A percentile compares a stretch with the other conserved stretches of the same genome.
Conservation (phyloP, 2,888 invertebrate species). For the Hipparchia sbordonii region DNA sequence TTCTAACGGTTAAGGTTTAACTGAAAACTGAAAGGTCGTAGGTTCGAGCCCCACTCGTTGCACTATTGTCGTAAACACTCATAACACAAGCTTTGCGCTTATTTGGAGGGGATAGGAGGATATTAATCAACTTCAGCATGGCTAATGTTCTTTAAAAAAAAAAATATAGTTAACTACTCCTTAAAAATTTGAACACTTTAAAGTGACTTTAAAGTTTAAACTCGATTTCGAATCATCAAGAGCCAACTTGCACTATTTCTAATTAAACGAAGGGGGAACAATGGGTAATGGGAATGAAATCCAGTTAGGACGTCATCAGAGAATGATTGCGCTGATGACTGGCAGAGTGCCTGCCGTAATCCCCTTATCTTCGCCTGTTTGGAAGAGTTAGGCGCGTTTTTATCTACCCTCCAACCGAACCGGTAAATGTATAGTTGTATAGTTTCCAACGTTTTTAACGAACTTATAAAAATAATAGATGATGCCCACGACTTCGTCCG, state of each 20-base stretch:
- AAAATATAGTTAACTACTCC: background rate
- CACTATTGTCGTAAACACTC: too few relatives aligned
- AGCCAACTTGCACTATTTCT: conserved; percentile 41
- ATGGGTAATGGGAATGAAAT: conserved; percentile 44
- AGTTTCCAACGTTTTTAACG: background rate
- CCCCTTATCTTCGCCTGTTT: conserved; percentile 50
- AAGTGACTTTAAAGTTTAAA: conserved; percentile 12
- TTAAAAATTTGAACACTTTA: conserved; percentile 12
- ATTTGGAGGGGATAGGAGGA: too few relatives aligned
- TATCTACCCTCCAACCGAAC: background rate
- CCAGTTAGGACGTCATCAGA: conserved; percentile 43
- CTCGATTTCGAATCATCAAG: conserved; percentile 24
- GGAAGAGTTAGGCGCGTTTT: conserved; percentile 28
- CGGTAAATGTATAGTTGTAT: background rate
- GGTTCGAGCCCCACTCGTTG: too few relatives aligned
- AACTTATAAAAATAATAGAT: too few relatives aligned
- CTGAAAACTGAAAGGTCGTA: too few relatives aligned
- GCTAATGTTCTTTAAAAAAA: too few relatives aligned
- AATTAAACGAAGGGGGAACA: conserved; percentile 41
- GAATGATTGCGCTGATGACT: conserved; percentile 70
- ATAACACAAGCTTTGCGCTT: too few relatives aligned
- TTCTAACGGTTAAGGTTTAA: too few relatives aligned
- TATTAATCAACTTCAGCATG: too few relatives aligned
- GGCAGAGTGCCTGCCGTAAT: conserved; percentile 59
- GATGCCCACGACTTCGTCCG: too few relatives aligned